phyloP scores from a whole-genome alignment of 2,113 vertebrate species.

The Cichladusa arquata region DNA sequence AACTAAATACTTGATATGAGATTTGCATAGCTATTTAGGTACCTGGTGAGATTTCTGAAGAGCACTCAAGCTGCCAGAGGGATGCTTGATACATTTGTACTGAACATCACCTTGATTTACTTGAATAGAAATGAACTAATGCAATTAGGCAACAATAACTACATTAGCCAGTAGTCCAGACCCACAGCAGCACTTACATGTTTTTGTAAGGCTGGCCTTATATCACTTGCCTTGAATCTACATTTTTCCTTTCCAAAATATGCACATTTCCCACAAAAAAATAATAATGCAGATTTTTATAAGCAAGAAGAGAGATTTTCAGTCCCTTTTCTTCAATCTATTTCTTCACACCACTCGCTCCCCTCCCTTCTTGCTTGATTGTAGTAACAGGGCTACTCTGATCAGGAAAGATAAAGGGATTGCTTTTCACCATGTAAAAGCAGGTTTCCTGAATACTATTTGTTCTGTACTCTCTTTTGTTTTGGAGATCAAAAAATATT shows the following conservation, averaged over 20 bases:
- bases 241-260: background rate
- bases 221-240: background rate
- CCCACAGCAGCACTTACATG: background rate
- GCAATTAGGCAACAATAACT: background rate
- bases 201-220: background rate
- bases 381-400: background rate
- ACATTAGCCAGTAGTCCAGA: background rate
- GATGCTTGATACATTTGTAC: background rate
- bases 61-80: background rate
- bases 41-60: conserved; percentile 37
- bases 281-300: background rate
- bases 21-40: conserved; percentile 49
- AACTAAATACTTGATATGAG: conserved; percentile 28
- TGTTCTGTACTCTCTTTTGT: background rate
- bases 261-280: background rate
- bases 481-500: background rate
- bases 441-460: background rate
- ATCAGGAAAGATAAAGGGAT: background rate
- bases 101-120: conserved; percentile 26
- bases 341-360: background rate
- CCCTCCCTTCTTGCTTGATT: background rate
- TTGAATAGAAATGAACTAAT: background rate
- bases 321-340: background rate
- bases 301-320: background rate
- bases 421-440: background rate